Percentiles rank a stretch among this genome's conserved stretches.
phyloP scores from a whole-genome alignment of 2,888 invertebrate species.

The Helleia helle region DNA sequence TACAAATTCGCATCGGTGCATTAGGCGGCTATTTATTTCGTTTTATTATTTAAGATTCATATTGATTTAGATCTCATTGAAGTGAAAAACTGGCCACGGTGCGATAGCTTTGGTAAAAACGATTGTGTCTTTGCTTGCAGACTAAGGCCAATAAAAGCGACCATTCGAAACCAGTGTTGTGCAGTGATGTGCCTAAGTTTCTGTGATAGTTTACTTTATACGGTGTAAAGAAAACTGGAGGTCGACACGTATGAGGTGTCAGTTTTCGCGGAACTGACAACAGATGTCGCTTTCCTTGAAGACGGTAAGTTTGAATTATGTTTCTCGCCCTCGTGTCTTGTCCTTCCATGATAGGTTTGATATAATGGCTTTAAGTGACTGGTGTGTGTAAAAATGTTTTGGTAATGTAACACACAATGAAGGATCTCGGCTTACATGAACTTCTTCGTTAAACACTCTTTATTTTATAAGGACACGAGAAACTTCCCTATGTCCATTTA shows the following conservation, averaged over 20 bases:
- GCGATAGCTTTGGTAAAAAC: background rate
- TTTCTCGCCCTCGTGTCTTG: no score
- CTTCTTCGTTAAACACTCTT: no score
- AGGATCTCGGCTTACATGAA: no score
- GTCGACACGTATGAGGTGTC: constrained; percentile 68
- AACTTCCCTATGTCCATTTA: no score
- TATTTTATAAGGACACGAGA: no score
- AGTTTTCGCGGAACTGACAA: constrained; percentile 72
- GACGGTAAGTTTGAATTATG: constrained; percentile 49
- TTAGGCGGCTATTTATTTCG: background rate
- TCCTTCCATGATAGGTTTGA: no score
- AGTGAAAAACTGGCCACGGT: constrained; percentile 2
- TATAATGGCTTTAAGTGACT: no score
- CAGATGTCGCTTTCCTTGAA: constrained; percentile 67
- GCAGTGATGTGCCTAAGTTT: background rate
- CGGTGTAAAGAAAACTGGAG: constrained; percentile 56
- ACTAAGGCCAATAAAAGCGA: background rate
- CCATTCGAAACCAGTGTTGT: background rate
- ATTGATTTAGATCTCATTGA: background rate
- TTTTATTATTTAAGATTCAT: constrained; percentile 1
- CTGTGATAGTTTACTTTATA: constrained; percentile 16
- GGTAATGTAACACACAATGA: no score
- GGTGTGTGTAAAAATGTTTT: no score
- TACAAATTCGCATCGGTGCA: no score
- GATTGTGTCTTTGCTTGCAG: background rate